A percentile compares a stretch with the other conserved stretches of the same genome.
These are phyloP conservation scores for Zoanthus solanderi DNA, from an alignment of 92 coral and sea anemone genomes.

Conservation along the genomic window DNA sequence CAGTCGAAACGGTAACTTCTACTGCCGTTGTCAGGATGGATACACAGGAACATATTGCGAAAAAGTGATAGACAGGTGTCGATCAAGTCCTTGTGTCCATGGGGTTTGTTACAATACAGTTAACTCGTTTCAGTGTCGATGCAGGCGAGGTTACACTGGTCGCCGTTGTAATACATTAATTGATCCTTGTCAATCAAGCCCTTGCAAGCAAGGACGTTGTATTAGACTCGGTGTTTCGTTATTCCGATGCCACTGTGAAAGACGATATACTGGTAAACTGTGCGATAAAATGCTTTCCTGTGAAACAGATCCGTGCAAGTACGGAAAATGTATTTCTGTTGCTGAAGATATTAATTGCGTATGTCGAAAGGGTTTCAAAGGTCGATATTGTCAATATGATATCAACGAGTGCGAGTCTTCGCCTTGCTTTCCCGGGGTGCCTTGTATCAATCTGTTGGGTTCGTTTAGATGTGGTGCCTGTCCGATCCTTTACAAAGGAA, in stretches of 20 bases:
- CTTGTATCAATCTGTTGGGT: slow-evolving; percentile 61
- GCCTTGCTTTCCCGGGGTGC: slow-evolving; percentile 63
- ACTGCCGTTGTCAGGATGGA: slow-evolving; percentile 74
- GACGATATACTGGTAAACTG: slow-evolving; percentile 65
- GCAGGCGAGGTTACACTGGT: slow-evolving; percentile 77
- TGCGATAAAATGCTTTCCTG: slow-evolving; percentile 69
- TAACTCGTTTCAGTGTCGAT: slow-evolving; percentile 72
- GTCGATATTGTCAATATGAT: slow-evolving; percentile 47
- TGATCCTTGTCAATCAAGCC: slow-evolving; percentile 75
- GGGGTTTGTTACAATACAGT: slow-evolving; percentile 73
- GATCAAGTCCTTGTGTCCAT: slow-evolving; percentile 74
- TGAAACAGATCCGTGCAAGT: slow-evolving; percentile 61
- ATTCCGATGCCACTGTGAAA: slow-evolving; percentile 69
- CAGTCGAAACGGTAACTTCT: slow-evolving; percentile 51
- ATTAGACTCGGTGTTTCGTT: slow-evolving; percentile 24
- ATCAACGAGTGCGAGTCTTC: slow-evolving; percentile 47
- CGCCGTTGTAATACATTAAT: slow-evolving; percentile 61
- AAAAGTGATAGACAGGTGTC: slow-evolving; percentile 69
- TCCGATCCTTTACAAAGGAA: slow-evolving; percentile 79
- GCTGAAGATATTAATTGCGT: slow-evolving; percentile 56
- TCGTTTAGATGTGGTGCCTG: slow-evolving; percentile 82
- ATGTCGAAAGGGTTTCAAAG: slow-evolving; percentile 75
- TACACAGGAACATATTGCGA: slow-evolving; percentile 83
- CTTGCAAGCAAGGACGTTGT: slow-evolving; percentile 80
- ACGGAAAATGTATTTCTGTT: slow-evolving; percentile 64